Base-by-base conservation (phyloP, 2,888 invertebrate species). In the Xestia rhomboidea region DNA sequence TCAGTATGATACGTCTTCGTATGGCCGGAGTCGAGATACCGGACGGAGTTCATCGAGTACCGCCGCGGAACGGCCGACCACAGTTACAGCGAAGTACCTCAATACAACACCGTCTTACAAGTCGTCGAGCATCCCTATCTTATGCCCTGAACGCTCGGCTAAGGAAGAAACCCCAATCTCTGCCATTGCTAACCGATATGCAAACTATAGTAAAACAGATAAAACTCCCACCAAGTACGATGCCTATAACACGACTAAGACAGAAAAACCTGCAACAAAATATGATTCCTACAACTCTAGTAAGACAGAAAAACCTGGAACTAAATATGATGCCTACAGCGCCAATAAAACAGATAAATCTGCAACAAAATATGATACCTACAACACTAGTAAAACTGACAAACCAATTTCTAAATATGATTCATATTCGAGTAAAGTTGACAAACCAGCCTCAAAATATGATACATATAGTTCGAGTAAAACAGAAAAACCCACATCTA, bases 41-140 rank as follows among this genome's bases (percentile, higher is more conserved):
- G 90, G 90, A 27, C 92, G 95, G 76, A 90, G 89, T 79, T 86
- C 91, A 10, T 89, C 93, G 10, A 93, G 87, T 80, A 79, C 91
- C 46, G 83, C 94, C 2, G 84, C 92, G 60, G 95, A 96, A 66
- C 91, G 95, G 75, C 95, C 96, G 34, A 94, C 96, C n/a, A 89
- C 95, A 63, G 96, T 96, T 78, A 96, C 96, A 73, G 96, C 96
- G 60, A 96, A 96, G 88, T 96, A 96, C 82, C 93, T 95, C 69
- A 94, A 90, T 77, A 92, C 93, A 24, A 94, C 95, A 27, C 94
- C 96, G 7, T 93, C 95, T 18, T 95, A 95, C 84, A 96, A 96
- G 82, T 94, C 96, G n/a, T 96, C 96, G n/a, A 96, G 95, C 87
- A 96, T 96, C 79, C 96, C 96, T 15, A 91, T 96, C 44, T 91